phyloP scores from a whole-genome alignment of 2,797 vertebrate genomes.

The Platyrinchus mystaceus region DNA sequence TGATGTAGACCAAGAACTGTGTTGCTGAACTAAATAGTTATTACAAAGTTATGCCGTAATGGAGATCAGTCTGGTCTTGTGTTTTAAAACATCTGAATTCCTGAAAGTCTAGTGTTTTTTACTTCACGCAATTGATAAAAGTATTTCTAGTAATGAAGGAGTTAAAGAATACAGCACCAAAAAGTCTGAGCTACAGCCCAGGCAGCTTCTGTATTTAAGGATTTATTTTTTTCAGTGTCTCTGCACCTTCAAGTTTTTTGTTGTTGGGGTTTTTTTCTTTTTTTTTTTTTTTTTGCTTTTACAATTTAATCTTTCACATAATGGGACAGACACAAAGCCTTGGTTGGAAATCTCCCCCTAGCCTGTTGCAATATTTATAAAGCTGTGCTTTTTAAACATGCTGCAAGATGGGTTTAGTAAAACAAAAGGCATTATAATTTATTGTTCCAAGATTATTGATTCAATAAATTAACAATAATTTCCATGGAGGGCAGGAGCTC shows the following conservation, averaged over 20 bases:
- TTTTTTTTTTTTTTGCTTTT: background rate
- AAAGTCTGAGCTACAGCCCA: background rate
- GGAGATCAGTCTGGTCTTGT: background rate
- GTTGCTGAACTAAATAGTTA: background rate
- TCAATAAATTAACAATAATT: conserved; percentile 77
- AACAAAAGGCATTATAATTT: conserved; percentile 75
- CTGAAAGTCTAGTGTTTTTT: background rate
- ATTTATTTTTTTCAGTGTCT: conserved; percentile 29
- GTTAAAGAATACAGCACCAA: background rate
- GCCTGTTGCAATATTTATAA: conserved; percentile 68
- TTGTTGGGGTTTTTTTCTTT: background rate
- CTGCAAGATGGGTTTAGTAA: conserved; percentile 63
- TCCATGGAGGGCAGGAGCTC: conserved; percentile 60
- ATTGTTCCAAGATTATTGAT: conserved; percentile 76
- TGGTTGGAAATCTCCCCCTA: conserved; percentile 32
- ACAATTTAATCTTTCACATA: conserved; percentile 54
- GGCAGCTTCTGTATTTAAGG: background rate
- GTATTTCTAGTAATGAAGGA: background rate
- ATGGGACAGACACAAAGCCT: conserved; percentile 52
- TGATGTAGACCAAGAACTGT: background rate
- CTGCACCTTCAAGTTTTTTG: background rate
- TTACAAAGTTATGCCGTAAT: background rate
- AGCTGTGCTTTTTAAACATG: conserved; percentile 58
- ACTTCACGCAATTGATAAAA: background rate
- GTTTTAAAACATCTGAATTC: background rate